Evolutionary conservation across 23 tunicate species (phyloP).

Genomic region (Phallusia fumigata): DNA sequence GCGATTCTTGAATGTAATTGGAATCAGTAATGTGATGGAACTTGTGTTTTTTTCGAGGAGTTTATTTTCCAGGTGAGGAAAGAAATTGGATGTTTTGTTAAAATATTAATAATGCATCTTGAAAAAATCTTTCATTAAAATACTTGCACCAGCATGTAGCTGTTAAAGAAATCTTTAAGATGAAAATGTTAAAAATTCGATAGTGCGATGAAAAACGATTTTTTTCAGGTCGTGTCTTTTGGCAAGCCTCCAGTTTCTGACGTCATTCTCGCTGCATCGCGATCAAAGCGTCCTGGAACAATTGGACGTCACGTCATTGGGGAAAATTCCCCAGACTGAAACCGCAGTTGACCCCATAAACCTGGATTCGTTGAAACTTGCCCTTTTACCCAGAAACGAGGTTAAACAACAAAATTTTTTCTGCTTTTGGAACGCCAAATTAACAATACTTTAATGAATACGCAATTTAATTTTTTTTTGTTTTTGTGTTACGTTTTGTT

Average conservation of each 20-base stretch:
- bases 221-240: slow-evolving; percentile 55
- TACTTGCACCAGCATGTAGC: too few relatives aligned
- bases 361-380: slow-evolving; percentile 46
- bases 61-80: slow-evolving; percentile 52
- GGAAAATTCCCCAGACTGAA: slow-evolving; percentile 33
- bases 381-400: slow-evolving; percentile 76
- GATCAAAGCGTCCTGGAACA: slow-evolving; percentile 52
- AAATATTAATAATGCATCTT: background rate
- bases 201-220: background rate
- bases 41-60: slow-evolving; percentile 48
- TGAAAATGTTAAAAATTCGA: too few relatives aligned
- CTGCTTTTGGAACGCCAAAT: too few relatives aligned
- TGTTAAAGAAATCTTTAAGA: too few relatives aligned
- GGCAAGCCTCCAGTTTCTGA: slow-evolving; percentile 59
- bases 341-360: background rate
- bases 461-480: too few relatives aligned
- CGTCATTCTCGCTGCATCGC: slow-evolving; percentile 56
- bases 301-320: slow-evolving; percentile 50
- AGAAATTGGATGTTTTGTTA: background rate
- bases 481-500: too few relatives aligned
- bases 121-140: too few relatives aligned
- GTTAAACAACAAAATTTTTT: slow-evolving; percentile 17
- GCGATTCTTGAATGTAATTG: slow-evolving; percentile 37
- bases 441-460: too few relatives aligned
- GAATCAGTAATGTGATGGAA: slow-evolving; percentile 37